Percentiles rank a stretch among this genome's conserved stretches.
phyloP scores from a whole-genome alignment of 2,113 vertebrate genomes.

The Dasyornis broadbenti region DNA sequence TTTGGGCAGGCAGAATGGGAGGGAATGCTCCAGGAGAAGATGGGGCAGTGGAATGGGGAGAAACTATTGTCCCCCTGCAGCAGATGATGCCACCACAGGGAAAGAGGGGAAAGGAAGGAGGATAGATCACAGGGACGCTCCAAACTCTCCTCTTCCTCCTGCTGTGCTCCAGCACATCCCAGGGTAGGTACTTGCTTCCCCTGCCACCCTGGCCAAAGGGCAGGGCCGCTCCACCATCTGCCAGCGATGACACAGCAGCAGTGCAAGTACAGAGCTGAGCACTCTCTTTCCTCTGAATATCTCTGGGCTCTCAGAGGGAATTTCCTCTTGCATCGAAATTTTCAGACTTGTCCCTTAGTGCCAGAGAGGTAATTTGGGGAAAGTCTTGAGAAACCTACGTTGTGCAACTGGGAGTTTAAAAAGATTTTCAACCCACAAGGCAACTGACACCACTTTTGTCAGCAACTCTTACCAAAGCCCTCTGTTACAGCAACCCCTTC shows the following conservation, averaged over 20 bases:
- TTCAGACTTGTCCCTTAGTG: background rate
- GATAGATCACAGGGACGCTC: background rate
- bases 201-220: background rate
- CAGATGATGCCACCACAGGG: background rate
- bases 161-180: background rate
- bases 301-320: background rate
- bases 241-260: background rate
- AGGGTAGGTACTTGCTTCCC: background rate
- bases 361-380: background rate
- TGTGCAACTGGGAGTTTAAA: constrained; percentile 25
- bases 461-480: background rate
- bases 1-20: background rate
- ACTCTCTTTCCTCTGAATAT: background rate
- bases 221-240: background rate
- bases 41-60: background rate
- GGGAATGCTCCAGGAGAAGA: background rate
- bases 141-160: background rate
- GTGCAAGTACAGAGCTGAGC: background rate
- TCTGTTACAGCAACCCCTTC: background rate
- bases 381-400: constrained; percentile 35
- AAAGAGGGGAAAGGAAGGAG: background rate
- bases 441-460: constrained; percentile 2
- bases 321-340: background rate
- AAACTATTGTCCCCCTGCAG: background rate
- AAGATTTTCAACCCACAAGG: constrained; percentile 4